A percentile compares a stretch with the other conserved stretches of the same genome.
phyloP scores from a whole-genome alignment of 2,888 invertebrate genomes.

The Lasioglossum zephyrum region DNA sequence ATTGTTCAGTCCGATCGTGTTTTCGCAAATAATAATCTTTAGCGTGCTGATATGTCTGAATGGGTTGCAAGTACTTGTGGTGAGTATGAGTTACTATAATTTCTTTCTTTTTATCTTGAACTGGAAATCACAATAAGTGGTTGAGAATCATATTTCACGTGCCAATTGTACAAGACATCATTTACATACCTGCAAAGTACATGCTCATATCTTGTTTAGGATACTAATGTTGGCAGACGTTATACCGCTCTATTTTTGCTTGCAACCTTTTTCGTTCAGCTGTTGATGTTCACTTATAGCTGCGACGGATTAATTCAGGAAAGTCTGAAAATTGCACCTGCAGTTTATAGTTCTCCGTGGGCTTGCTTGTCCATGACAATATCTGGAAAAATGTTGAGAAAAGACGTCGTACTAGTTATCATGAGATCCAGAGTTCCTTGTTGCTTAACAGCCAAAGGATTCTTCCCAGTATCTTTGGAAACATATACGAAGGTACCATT shows the following conservation, averaged over 20 bases:
- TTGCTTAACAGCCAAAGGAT: conserved; percentile 53
- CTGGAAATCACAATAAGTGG: too few relatives aligned
- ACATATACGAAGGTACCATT: conserved; percentile 4
- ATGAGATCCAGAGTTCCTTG: conserved; percentile 39
- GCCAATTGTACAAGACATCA: too few relatives aligned
- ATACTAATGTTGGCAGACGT: background rate
- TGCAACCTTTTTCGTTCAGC: background rate
- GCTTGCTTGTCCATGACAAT: background rate
- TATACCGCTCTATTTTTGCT: conserved; percentile 13
- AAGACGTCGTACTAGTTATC: background rate
- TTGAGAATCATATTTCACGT: too few relatives aligned
- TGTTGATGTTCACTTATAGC: conserved; percentile 30
- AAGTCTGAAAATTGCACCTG: background rate
- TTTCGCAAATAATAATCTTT: conserved; percentile 58
- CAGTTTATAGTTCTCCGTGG: conserved; percentile 7
- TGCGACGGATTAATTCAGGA: conserved; percentile 22
- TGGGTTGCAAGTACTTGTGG: conserved; percentile 66
- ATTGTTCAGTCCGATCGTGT: conserved; percentile 45
- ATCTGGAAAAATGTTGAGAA: conserved; percentile 6
- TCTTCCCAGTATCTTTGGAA: conserved; percentile 55
- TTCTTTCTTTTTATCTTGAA: too few relatives aligned
- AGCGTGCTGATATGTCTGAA: conserved; percentile 63
- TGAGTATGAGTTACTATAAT: conserved; percentile 27
- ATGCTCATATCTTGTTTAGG: background rate
- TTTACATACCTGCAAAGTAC: background rate